These are phyloP conservation scores for Sebastolobus altivelis DNA, from an alignment of 2,797 vertebrate genomes.

Conservation along the genomic window DNA sequence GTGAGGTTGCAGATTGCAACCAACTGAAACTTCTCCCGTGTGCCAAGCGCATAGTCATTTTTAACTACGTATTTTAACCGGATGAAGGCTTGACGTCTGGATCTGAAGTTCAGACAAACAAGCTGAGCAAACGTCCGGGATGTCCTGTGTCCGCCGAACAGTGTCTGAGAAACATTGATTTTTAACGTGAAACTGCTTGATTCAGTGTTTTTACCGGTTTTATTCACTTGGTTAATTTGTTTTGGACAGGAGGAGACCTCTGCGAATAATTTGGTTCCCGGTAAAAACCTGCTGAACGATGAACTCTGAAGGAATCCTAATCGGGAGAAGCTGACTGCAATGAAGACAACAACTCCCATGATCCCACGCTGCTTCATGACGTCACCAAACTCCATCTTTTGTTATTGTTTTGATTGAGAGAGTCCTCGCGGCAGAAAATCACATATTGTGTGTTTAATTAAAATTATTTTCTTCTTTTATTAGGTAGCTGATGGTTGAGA, in stretches of 20 bases:
- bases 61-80: too few relatives aligned
- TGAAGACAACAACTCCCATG: neutral
- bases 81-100: too few relatives aligned
- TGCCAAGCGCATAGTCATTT: rapidly evolving
- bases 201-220: too few relatives aligned
- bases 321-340: neutral
- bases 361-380: neutral
- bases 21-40: rapidly evolving
- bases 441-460: neutral
- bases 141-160: too few relatives aligned
- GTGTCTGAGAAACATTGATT: too few relatives aligned
- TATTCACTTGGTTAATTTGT: too few relatives aligned
- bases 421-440: neutral
- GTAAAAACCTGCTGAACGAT: neutral
- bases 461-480: neutral
- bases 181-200: rapidly evolving
- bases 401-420: neutral
- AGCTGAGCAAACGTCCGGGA: neutral
- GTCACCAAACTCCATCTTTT: rapidly evolving
- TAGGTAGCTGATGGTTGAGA: neutral
- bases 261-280: rapidly evolving
- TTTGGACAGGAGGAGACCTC: too few relatives aligned
- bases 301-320: neutral
- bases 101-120: neutral
- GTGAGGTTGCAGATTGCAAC: too few relatives aligned